Conservation (phyloP, 2,113 vertebrate genomes). For the Hippoglossus stenolepis region DNA sequence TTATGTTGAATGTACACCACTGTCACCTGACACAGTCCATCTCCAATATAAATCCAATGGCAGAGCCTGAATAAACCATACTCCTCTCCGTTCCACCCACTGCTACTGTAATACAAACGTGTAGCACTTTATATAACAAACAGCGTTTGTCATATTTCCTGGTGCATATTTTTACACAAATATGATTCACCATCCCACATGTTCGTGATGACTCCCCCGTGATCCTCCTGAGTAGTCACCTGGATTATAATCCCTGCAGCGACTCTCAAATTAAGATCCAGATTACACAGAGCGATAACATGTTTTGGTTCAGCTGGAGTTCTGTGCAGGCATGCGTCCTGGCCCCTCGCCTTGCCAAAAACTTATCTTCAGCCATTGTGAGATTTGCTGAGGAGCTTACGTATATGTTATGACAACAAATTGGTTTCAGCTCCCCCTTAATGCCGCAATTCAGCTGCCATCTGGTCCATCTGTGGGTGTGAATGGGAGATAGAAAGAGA, state of each 20-base stretch:
- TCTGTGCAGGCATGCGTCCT: conserved; percentile 12
- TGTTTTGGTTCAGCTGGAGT: conserved; percentile 29
- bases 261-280: conserved; percentile 45
- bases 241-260: conserved; percentile 57
- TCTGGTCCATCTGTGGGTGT: conserved; percentile 73
- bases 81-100: conserved; percentile 24
- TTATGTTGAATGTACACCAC: conserved; percentile 9
- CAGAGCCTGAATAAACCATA: conserved; percentile 28
- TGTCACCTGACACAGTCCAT: not conserved
- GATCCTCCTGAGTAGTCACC: conserved; percentile 32
- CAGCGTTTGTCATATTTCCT: not conserved
- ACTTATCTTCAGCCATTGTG: conserved; percentile 23
- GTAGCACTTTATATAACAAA: conserved; percentile 9
- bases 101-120: conserved; percentile 22
- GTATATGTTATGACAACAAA: conserved; percentile 57
- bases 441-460: conserved; percentile 67
- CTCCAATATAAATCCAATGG: not conserved
- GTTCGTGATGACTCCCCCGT: conserved; percentile 22
- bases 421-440: conserved; percentile 55
- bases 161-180: conserved; percentile 3
- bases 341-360: conserved; percentile 5
- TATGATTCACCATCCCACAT: conserved; percentile 14
- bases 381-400: conserved; percentile 53
- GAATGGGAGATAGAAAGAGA: not conserved
- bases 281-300: conserved; percentile 48